phyloP scores from a whole-genome alignment of 2,888 invertebrate species.

The Eremobia ochroleuca region DNA sequence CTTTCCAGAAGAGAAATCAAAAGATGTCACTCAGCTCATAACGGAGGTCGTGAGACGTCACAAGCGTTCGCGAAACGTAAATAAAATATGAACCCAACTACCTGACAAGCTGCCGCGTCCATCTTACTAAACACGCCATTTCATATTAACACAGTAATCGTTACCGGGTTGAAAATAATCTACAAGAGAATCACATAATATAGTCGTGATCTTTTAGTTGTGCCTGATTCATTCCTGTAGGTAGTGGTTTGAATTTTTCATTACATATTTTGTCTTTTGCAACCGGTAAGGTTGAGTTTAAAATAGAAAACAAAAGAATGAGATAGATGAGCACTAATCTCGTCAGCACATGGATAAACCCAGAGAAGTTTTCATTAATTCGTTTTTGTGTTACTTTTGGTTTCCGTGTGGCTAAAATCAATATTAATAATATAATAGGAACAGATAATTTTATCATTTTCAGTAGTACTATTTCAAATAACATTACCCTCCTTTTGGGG shows the following conservation, averaged over 20 bases:
- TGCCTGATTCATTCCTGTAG: slow-evolving; percentile 69
- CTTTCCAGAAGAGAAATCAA: slow-evolving; percentile 45
- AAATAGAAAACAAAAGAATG: background rate
- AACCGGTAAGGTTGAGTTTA: background rate
- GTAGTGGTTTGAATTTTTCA: background rate
- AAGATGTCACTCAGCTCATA: slow-evolving; percentile 61
- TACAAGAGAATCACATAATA: slow-evolving; percentile 73
- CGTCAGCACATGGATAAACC: background rate
- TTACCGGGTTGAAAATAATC: slow-evolving; percentile 73
- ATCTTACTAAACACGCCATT: slow-evolving; percentile 53
- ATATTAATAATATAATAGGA: background rate
- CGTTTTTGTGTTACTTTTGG: no score
- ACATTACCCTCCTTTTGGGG: no score
- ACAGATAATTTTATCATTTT: background rate
- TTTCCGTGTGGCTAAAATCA: no score
- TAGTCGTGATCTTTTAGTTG: slow-evolving; percentile 68
- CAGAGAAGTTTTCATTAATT: background rate
- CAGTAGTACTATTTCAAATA: background rate
- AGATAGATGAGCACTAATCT: background rate
- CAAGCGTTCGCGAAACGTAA: slow-evolving; percentile 75
- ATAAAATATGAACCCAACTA: slow-evolving; percentile 74
- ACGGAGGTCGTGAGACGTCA: slow-evolving; percentile 71
- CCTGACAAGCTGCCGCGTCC: slow-evolving; percentile 74
- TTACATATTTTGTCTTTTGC: no score
- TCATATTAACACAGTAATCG: slow-evolving; percentile 49